These are phyloP conservation scores for Yponomeuta malinellus DNA, from an alignment of 2,888 invertebrate genomes.

Conservation along the genomic window DNA sequence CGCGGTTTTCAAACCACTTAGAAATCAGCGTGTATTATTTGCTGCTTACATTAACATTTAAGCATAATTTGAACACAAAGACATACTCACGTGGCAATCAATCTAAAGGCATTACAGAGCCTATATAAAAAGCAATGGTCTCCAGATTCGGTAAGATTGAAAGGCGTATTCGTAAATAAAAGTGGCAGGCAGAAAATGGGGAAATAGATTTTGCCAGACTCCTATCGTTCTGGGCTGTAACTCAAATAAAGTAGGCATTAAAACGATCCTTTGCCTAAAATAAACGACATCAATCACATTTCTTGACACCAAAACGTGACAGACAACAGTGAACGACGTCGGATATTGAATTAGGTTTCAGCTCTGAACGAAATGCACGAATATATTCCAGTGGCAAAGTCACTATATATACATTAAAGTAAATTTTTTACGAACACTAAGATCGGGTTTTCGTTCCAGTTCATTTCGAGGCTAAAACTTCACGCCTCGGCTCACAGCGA, in stretches of 20 bases:
- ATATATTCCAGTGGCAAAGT: conserved; percentile 5
- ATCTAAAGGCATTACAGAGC: neutral
- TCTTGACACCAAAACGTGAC: neutral
- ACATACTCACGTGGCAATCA: neutral
- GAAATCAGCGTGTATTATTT: no score
- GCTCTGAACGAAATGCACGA: neutral
- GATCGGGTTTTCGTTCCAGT: conserved; percentile 19
- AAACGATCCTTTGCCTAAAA: neutral
- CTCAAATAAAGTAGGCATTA: conserved; percentile 3
- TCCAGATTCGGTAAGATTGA: neutral
- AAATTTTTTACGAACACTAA: conserved; percentile 11
- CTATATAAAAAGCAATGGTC: neutral
- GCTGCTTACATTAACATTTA: neutral
- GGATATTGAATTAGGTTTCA: conserved; percentile 1
- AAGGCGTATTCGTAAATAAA: neutral
- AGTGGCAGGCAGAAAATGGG: neutral
- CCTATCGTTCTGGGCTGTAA: neutral
- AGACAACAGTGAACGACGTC: neutral
- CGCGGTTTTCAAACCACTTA: no score
- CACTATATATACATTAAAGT: conserved; percentile 3
- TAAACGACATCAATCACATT: conserved; percentile 1
- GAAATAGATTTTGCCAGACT: neutral
- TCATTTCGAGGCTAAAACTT: conserved; percentile 40
- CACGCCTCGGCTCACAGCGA: conserved; percentile 41
- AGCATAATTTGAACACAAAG: neutral